Base-by-base conservation (phyloP, 2,888 invertebrate genomes). In the Hirtodrosophila histrioides region DNA sequence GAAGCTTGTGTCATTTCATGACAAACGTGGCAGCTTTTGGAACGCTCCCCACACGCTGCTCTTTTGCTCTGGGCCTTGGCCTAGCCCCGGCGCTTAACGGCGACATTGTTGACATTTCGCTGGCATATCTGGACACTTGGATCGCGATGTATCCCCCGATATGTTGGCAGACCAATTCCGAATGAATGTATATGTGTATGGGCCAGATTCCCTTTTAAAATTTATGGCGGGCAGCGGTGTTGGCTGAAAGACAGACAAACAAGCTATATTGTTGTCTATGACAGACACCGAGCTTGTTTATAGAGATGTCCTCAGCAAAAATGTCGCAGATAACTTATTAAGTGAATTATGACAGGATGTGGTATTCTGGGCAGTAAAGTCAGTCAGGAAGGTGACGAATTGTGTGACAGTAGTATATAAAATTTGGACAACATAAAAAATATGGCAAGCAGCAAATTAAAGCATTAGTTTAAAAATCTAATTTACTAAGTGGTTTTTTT, bases 101-200 rank as follows among this genome's bases (percentile, higher is more conserved):
- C 81, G 78, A 71, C 80, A 79, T 78, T 79, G 84, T 77, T 79
- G 79, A 79, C 75, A 72, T 69, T 75, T 69, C 46, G 65, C 57
- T 68, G 61, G 58, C 61, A 63, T 74, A 79, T 79, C 79, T 79
- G 81, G 81, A 79, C 79, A 78, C 74, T 66, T 77, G 69, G 55
- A 83, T 83, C 81, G 62, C 74, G 62, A 75, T 69, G 44, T 55
- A 23, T 54, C 41, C 39, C 53, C 40, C 41, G 49, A 69, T 63
- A 60, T 71, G 78, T 61, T 62, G 46, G 60, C 76, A 61, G 58
- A 50, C 57, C 39, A 50, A 56, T 61, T 44, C 43, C 31, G n/a
- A 35, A 44, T 53, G 51, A 61, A 39, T 80, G 63, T 46, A 40
- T 35, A 33, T 50, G 49, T 49, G 45, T 53, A 17, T 17, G 45